Conservation (phyloP, 2,888 invertebrate species). For the Stenoptilia bipunctidactyla region DNA sequence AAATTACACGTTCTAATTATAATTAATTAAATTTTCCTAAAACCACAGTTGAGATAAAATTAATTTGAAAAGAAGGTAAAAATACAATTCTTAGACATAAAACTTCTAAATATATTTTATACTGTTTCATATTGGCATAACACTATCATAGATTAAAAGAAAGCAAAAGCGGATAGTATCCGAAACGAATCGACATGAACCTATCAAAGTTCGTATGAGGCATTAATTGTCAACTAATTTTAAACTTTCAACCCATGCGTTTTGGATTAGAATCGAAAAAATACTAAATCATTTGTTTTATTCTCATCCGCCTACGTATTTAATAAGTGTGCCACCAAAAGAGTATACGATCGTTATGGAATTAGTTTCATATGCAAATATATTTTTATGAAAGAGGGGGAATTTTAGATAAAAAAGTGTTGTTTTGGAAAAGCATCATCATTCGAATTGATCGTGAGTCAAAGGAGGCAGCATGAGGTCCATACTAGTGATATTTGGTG, state of each 20-base stretch:
- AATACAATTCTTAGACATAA: no score
- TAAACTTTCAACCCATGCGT: no score
- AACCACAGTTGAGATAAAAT: no score
- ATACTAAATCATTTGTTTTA: no score
- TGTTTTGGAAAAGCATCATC: constrained; percentile 12
- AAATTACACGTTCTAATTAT: no score
- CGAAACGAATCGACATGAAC: not conserved
- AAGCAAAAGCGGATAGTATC: constrained; percentile 36
- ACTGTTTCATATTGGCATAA: constrained; percentile 30
- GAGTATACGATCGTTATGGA: constrained; percentile 23
- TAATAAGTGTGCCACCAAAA: constrained; percentile 42
- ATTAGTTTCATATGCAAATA: constrained; percentile 23
- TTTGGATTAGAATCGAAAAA: no score
- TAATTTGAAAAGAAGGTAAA: no score
- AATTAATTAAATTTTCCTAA: no score
- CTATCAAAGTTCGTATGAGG: no score
- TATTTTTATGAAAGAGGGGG: constrained; percentile 40
- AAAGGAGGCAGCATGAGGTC: constrained; percentile 34
- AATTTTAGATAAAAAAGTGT: constrained; percentile 59
- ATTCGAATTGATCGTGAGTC: not conserved
- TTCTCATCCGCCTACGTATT: constrained; percentile 24
- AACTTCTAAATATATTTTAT: no score
- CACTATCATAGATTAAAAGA: constrained; percentile 27
- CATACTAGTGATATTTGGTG: constrained; percentile 41
- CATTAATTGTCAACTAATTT: no score